These are phyloP conservation scores for Otocyon megalotis DNA, from an alignment of 2,113 vertebrate species.

Conservation along the genomic window DNA sequence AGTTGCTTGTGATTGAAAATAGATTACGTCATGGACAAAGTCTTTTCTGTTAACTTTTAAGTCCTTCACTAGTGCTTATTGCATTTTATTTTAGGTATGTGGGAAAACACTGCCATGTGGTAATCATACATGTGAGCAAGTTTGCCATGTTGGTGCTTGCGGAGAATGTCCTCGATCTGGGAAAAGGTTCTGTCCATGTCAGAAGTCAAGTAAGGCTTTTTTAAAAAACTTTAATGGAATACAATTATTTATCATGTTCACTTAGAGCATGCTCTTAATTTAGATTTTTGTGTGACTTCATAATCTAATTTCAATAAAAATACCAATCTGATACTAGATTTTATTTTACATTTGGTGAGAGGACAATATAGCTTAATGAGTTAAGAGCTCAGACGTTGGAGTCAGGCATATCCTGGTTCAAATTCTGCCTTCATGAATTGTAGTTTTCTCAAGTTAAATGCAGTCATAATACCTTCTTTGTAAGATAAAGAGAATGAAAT, in stretches of 20 bases:
- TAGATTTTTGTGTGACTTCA: not conserved
- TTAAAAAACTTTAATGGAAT: conserved; percentile 7
- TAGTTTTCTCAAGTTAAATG: conserved; percentile 9
- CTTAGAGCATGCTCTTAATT: not conserved
- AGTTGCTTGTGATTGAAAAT: conserved; percentile 22
- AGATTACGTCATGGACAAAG: not conserved
- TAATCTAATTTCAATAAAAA: not conserved
- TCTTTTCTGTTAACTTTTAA: not conserved
- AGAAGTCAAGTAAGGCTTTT: conserved; percentile 91
- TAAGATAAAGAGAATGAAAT: conserved; percentile 13
- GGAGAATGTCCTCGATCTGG: conserved; percentile 95
- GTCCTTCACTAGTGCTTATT: conserved; percentile 55
- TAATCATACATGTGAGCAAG: conserved; percentile 94
- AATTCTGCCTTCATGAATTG: not conserved
- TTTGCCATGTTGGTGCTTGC: conserved; percentile 93
- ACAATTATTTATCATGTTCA: not conserved
- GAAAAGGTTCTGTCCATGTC: conserved; percentile 95
- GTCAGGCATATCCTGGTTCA: not conserved
- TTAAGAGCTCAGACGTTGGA: conserved; percentile 1
- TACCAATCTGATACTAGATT: not conserved
- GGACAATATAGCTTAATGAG: not conserved
- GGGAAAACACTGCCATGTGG: conserved; percentile 92
- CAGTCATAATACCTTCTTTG: not conserved
- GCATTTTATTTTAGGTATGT: conserved; percentile 89
- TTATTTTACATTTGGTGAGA: not conserved